A percentile compares a stretch with the other conserved stretches of the same genome.
Conservation (phyloP, 2,113 vertebrate species). For the Pterocles burchelli region DNA sequence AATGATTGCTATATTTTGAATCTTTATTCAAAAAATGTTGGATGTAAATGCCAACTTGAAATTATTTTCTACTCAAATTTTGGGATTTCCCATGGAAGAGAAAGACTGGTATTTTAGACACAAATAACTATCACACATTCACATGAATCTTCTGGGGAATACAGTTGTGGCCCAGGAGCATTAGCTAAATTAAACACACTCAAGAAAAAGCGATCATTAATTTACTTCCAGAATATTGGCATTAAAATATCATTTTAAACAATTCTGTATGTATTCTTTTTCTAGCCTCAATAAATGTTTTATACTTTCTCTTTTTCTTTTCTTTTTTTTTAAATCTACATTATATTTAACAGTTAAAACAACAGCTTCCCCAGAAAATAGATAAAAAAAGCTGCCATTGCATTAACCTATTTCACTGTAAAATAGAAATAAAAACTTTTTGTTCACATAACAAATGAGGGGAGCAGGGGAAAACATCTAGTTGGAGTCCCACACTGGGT, state of each 20-base stretch:
- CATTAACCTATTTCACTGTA: not conserved
- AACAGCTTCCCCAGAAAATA: not conserved
- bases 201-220: not conserved
- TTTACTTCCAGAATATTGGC: not conserved
- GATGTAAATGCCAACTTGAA: not conserved
- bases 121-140: not conserved
- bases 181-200: not conserved
- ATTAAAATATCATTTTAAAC: not conserved
- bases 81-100: not conserved
- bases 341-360: not conserved
- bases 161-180: not conserved
- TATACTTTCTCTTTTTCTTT: not conserved
- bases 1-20: not conserved
- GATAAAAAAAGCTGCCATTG: not conserved
- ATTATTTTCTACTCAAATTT: not conserved
- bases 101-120: not conserved
- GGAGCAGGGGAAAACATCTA: fast-evolving
- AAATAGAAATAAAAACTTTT: not conserved
- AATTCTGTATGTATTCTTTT: not conserved
- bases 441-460: not conserved
- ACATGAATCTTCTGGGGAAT: not conserved
- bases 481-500: not conserved
- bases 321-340: not conserved
- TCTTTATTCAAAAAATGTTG: not conserved
- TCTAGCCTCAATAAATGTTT: not conserved